phyloP scores from a whole-genome alignment of 2,113 vertebrate genomes.

The Oreochromis spilurus region DNA sequence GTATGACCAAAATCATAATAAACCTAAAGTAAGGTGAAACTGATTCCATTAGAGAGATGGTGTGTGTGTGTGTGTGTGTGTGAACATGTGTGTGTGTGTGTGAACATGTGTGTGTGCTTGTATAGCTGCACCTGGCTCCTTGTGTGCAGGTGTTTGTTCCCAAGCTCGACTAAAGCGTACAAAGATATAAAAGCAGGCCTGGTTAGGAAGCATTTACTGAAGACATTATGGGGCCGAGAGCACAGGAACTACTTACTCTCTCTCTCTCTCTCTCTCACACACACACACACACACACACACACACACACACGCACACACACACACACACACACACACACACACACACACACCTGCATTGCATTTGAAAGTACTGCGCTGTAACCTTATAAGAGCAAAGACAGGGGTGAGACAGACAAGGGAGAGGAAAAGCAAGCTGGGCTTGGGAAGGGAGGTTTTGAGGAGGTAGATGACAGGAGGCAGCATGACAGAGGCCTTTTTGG shows the following conservation, averaged over 20 bases:
- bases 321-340: neutral
- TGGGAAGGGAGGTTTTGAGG: neutral
- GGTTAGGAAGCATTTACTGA: constrained; percentile 49
- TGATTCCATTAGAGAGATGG: neutral
- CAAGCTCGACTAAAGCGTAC: constrained; percentile 1
- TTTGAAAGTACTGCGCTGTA: constrained; percentile 29
- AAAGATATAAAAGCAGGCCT: constrained; percentile 25
- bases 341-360: neutral
- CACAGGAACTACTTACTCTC: constrained; percentile 13
- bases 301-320: no score
- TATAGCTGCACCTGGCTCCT: neutral
- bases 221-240: constrained; percentile 52
- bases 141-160: neutral
- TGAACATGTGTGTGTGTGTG: neutral
- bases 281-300: no score
- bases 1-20: neutral
- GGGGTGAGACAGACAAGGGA: neutral
- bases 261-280: neutral
- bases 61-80: neutral
- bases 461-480: constrained; percentile 32
- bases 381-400: constrained; percentile 56
- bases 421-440: neutral
- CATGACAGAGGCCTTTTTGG: constrained; percentile 34
- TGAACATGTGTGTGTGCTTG: neutral
- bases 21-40: neutral